phyloP scores from a whole-genome alignment of 2,888 invertebrate genomes.

The Phyto melanocephala region DNA sequence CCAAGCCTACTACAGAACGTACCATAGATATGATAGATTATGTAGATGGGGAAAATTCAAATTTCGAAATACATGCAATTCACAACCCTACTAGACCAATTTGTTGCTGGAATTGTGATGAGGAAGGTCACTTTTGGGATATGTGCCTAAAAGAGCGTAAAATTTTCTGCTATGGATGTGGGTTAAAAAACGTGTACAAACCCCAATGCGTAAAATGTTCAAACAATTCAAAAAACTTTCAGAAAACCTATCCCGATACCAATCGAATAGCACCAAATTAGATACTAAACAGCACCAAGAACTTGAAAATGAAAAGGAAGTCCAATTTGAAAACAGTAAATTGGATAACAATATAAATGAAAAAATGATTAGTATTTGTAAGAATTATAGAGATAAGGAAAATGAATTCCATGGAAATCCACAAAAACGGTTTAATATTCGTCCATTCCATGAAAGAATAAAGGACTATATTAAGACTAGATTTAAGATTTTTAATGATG shows the following conservation, averaged over 20 bases:
- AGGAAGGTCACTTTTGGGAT: no score
- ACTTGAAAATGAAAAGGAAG: not conserved
- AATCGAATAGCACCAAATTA: not conserved
- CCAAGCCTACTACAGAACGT: not conserved
- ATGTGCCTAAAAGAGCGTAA: no score
- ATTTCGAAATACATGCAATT: not conserved
- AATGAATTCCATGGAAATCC: no score
- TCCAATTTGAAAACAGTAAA: not conserved
- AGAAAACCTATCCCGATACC: not conserved
- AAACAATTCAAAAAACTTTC: conserved; percentile 11
- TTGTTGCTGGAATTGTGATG: not conserved
- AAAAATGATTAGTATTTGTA: not conserved
- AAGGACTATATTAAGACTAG: not conserved
- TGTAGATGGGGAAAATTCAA: not conserved
- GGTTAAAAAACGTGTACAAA: no score
- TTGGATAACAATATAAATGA: not conserved
- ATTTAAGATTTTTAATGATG: not conserved
- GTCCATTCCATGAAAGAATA: conserved; percentile 6
- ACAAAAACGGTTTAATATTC: not conserved
- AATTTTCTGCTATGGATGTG: no score
- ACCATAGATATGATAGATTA: not conserved
- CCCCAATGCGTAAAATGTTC: no score
- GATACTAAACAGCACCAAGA: not conserved
- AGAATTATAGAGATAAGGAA: not conserved
- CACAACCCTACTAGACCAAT: not conserved